These are phyloP conservation scores for Salarias fasciatus DNA, from an alignment of 2,797 vertebrate genomes.

Conservation along the genomic window DNA sequence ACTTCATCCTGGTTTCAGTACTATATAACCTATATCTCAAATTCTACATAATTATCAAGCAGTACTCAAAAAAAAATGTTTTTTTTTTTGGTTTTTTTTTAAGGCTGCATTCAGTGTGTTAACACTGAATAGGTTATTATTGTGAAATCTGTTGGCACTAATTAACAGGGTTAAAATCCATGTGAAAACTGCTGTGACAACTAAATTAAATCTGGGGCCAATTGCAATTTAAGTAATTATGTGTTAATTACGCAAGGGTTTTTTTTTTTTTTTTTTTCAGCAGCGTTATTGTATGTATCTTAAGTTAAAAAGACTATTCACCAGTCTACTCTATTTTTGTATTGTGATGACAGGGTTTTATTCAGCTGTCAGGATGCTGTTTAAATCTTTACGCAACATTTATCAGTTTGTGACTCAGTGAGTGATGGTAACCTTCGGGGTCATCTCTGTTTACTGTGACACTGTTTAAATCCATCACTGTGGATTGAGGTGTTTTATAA, in stretches of 20 bases:
- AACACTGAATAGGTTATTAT: slow-evolving; percentile 8
- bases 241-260: slow-evolving; percentile 5
- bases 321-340: slow-evolving; percentile 18
- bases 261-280: no score
- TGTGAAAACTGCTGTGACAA: slow-evolving; percentile 2
- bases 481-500: slow-evolving; percentile 71
- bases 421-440: slow-evolving; percentile 63
- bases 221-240: slow-evolving; percentile 4
- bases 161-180: slow-evolving; percentile 30
- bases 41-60: slow-evolving; percentile 15
- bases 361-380: slow-evolving; percentile 31
- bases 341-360: slow-evolving; percentile 8
- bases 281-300: not conserved
- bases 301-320: slow-evolving; percentile 11
- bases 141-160: slow-evolving; percentile 17
- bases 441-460: slow-evolving; percentile 68
- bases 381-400: slow-evolving; percentile 26
- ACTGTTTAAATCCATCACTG: slow-evolving; percentile 62
- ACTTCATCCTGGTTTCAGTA: slow-evolving; percentile 2
- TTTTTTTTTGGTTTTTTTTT: not conserved
- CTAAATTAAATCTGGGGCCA: slow-evolving; percentile 11
- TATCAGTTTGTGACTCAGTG: slow-evolving; percentile 49
- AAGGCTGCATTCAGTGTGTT: slow-evolving; percentile 7
- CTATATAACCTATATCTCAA: slow-evolving; percentile 15
- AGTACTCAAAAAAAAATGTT: not conserved